phyloP scores from a whole-genome alignment of 2,797 vertebrate species.

The Neoniphon sammara region DNA sequence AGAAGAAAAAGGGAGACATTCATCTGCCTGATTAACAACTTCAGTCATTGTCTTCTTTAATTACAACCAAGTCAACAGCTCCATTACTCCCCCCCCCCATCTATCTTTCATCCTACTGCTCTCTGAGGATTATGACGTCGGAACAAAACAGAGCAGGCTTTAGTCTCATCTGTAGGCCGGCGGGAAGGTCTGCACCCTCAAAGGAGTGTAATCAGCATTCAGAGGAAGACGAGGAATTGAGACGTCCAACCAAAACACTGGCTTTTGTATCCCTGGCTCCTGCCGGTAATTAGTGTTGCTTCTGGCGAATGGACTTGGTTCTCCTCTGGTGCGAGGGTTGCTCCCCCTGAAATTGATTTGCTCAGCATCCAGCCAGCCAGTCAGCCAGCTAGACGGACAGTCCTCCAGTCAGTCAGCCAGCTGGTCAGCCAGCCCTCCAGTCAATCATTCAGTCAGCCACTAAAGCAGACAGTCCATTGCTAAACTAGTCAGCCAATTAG shows the following conservation, averaged over 20 bases:
- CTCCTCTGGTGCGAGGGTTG: conserved; percentile 28
- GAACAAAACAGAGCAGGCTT: conserved; percentile 56
- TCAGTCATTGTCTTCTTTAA: conserved; percentile 78
- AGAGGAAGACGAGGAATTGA: conserved; percentile 49
- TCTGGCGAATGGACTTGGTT: conserved; percentile 51
- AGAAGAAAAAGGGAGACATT: conserved; percentile 63
- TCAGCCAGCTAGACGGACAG: conserved; percentile 22
- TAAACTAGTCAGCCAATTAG: too few species aligned
- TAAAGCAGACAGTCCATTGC: too few species aligned
- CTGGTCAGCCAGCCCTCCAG: conserved; percentile 41
- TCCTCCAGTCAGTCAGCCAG: conserved; percentile 35
- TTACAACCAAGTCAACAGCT: conserved; percentile 79
- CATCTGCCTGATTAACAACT: conserved; percentile 77
- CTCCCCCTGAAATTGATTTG: conserved; percentile 63
- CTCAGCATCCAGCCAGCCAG: conserved; percentile 19
- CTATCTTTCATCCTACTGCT: conserved; percentile 63
- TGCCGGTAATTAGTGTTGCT: conserved; percentile 69
- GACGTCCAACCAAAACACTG: conserved; percentile 61
- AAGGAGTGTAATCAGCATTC: conserved; percentile 69
- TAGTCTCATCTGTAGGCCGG: conserved; percentile 63
- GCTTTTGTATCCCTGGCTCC: conserved; percentile 39
- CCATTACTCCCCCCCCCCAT: conserved; percentile 68
- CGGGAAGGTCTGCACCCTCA: conserved; percentile 50
- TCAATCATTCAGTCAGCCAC: conserved; percentile 12
- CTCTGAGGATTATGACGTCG: conserved; percentile 59